Evolutionary conservation across 2,113 vertebrate genomes (phyloP).

Genomic region (Scartelaos histophorus): DNA sequence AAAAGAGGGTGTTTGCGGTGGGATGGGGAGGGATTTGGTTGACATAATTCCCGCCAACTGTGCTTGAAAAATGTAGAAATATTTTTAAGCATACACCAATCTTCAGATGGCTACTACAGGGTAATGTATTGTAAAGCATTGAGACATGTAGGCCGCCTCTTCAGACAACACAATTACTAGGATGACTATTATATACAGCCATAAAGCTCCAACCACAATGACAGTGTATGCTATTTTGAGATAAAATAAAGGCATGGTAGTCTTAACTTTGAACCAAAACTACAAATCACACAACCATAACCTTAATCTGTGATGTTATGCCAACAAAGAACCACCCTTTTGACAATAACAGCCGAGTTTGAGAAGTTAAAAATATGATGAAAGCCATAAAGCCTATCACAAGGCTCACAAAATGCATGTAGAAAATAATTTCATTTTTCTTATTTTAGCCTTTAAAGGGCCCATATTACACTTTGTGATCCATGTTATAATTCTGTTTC

Average conservation of each 20-base stretch:
- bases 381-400: slow-evolving; percentile 1
- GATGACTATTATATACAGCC: slow-evolving; percentile 13
- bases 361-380: slow-evolving; percentile 1
- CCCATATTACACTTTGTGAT: no score
- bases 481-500: no score
- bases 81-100: slow-evolving; percentile 13
- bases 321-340: slow-evolving; percentile 29
- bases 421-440: not conserved
- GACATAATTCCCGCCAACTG: slow-evolving; percentile 56
- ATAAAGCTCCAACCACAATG: slow-evolving; percentile 18
- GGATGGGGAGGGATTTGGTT: not conserved
- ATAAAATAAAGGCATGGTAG: slow-evolving; percentile 31
- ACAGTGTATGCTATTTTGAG: slow-evolving; percentile 26
- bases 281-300: slow-evolving; percentile 37
- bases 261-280: slow-evolving; percentile 25
- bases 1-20: slow-evolving; percentile 21
- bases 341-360: slow-evolving; percentile 30
- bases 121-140: slow-evolving; percentile 22
- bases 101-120: slow-evolving; percentile 10
- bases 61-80: slow-evolving; percentile 39
- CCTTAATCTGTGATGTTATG: slow-evolving; percentile 46
- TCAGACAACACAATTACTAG: slow-evolving; percentile 6
- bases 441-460: not conserved
- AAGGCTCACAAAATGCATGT: not conserved
- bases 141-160: slow-evolving; percentile 17